These are phyloP conservation scores for Perccottus glenii DNA, from an alignment of 2,113 vertebrate species.

Conservation along the genomic window DNA sequence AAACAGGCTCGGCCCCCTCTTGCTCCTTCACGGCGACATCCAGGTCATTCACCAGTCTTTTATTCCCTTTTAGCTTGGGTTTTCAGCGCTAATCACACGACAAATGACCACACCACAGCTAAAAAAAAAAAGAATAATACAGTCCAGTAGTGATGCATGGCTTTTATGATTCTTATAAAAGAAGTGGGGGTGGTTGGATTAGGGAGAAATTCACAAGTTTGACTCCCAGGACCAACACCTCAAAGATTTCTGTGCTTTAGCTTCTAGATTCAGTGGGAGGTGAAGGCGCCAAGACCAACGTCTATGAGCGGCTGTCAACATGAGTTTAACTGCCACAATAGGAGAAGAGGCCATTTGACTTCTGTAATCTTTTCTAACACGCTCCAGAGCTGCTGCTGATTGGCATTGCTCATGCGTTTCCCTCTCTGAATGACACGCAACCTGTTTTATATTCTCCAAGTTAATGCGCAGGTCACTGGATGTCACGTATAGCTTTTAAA, in stretches of 20 bases:
- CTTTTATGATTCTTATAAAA: conserved; percentile 71
- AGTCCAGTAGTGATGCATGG: conserved; percentile 61
- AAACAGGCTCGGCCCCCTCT: conserved; percentile 51
- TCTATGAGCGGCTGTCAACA: conserved; percentile 75
- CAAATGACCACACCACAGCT: conserved; percentile 69
- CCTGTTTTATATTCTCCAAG: conserved; percentile 45
- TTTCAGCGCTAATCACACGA: conserved; percentile 74
- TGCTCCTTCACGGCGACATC: conserved; percentile 65
- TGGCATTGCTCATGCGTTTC: conserved; percentile 52
- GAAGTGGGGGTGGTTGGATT: conserved; percentile 53
- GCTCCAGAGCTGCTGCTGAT: conserved; percentile 53
- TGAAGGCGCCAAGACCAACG: conserved; percentile 42
- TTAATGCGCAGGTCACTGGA: conserved; percentile 33
- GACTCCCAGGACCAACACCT: conserved; percentile 64
- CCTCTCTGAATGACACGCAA: conserved; percentile 18
- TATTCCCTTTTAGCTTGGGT: conserved; percentile 73
- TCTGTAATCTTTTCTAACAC: conserved; percentile 73
- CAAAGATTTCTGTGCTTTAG: conserved; percentile 66
- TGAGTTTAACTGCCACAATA: conserved; percentile 74
- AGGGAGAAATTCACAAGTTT: conserved; percentile 61
- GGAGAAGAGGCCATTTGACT: conserved; percentile 76
- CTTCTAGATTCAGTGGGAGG: conserved; percentile 66
- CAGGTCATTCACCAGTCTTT: conserved; percentile 74
- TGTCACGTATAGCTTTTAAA: conserved; percentile 31
- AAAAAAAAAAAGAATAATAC: conserved; percentile 55